These are phyloP conservation scores for Myotis planiceps DNA, from an alignment of 2,797 vertebrate genomes.

Conservation along the genomic window DNA sequence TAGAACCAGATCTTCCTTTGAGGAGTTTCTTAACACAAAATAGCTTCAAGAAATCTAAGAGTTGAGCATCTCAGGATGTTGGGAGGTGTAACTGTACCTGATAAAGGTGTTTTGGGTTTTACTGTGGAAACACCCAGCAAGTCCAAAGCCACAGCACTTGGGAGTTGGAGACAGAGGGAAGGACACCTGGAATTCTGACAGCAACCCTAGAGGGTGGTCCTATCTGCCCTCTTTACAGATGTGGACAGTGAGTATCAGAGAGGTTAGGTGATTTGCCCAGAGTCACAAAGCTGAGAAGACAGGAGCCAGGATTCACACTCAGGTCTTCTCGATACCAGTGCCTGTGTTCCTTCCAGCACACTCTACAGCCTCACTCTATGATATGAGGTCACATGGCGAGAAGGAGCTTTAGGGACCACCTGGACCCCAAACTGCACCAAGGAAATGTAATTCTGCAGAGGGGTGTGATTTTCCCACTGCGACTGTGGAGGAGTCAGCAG, in stretches of 20 bases:
- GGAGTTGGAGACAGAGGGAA: neutral
- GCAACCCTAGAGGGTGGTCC: neutral
- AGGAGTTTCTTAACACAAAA: neutral
- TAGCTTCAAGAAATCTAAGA: neutral
- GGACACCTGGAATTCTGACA: neutral
- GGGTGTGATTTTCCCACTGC: neutral
- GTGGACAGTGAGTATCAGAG: neutral
- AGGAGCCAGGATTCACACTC: neutral
- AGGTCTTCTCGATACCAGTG: neutral
- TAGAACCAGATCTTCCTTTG: neutral
- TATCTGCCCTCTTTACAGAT: neutral
- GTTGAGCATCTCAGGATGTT: neutral
- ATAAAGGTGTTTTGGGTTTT: neutral
- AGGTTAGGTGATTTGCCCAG: neutral
- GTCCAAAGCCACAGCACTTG: neutral
- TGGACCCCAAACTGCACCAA: accelerated
- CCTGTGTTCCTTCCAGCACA: neutral
- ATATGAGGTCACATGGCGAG: accelerated
- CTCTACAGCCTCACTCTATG: neutral
- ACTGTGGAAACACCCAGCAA: neutral
- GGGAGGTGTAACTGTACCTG: neutral
- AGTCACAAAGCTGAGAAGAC: neutral
- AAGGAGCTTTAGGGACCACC: neutral
- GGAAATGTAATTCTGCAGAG: neutral
- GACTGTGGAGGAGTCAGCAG: neutral